phyloP scores from a whole-genome alignment of 1,140 invertebrate species.

The Phthorimaea operculella region DNA sequence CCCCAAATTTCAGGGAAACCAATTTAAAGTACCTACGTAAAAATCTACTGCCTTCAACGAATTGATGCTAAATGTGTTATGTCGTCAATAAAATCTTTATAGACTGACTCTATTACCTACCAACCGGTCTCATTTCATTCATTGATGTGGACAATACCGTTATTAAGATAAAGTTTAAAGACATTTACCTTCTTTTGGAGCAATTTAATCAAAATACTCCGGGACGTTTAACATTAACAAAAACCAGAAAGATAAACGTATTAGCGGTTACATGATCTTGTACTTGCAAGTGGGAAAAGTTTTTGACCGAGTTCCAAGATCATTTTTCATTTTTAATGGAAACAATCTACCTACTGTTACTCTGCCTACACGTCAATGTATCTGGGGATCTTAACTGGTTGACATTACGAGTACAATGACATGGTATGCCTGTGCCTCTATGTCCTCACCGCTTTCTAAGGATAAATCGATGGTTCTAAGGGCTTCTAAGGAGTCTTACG shows the following conservation, averaged over 20 bases:
- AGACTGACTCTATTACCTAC: no score
- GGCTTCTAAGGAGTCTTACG: neutral
- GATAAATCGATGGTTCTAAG: neutral
- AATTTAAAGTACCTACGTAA: neutral
- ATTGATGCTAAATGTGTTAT: neutral
- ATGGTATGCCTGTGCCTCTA: neutral
- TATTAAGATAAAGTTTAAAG: no score
- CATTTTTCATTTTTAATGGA: constrained; percentile 12
- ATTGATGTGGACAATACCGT: no score
- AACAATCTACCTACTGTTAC: constrained; percentile 5
- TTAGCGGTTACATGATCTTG: neutral
- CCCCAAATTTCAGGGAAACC: constrained; percentile 24
- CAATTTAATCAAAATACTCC: no score
- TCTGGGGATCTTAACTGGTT: constrained; percentile 16
- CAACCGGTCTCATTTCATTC: no score
- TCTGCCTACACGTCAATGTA: constrained; percentile 10
- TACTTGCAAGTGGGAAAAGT: neutral
- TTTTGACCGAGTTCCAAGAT: constrained; percentile 7
- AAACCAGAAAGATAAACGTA: neutral
- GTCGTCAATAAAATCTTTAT: no score
- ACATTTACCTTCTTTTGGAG: no score
- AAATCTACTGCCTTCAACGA: neutral
- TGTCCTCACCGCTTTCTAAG: neutral
- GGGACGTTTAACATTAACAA: no score
- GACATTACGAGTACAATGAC: constrained; percentile 9